Evolutionary conservation across 30 jellyfish, hydroid and myxozoan species (phyloP).

Genomic region (Aurelia aurita): DNA sequence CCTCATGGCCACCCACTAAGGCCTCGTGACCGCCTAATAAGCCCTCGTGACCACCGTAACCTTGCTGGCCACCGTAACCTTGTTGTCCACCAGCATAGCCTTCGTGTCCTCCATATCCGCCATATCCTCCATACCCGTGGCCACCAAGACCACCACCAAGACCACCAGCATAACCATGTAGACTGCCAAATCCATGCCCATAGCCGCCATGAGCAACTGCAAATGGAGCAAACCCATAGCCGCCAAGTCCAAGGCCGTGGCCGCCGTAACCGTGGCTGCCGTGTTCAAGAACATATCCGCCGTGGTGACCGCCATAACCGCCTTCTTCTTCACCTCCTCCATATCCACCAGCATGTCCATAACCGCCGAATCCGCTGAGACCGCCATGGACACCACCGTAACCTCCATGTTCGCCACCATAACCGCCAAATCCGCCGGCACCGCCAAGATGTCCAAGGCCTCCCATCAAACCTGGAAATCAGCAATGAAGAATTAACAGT

Average conservation of each 20-base stretch:
- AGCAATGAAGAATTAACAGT: background rate
- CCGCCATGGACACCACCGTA: constrained; percentile 57
- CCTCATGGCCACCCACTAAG: constrained; percentile 19
- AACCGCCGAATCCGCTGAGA: constrained; percentile 68
- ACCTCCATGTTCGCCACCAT: constrained; percentile 79
- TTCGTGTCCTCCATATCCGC: constrained; percentile 54
- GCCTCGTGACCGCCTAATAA: constrained; percentile 30
- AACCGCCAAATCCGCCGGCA: constrained; percentile 55
- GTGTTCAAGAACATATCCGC: constrained; percentile 19
- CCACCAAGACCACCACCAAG: constrained; percentile 78
- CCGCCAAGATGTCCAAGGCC: constrained; percentile 72
- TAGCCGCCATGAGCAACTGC: constrained; percentile 64
- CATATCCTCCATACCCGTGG: background rate
- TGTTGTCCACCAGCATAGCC: constrained; percentile 56
- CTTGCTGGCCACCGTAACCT: constrained; percentile 59
- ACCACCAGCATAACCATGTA: constrained; percentile 30
- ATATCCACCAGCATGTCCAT: constrained; percentile 31
- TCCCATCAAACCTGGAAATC: constrained; percentile 10
- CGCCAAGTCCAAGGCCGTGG: constrained; percentile 56
- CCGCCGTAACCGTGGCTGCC: constrained; percentile 63
- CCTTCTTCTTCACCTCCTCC: constrained; percentile 45
- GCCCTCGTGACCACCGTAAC: constrained; percentile 45
- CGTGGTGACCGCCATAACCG: constrained; percentile 62
- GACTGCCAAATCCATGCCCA: constrained; percentile 62
- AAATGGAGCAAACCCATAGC: constrained; percentile 51